Percentiles rank a stretch among this genome's conserved stretches.
These are phyloP conservation scores for Lottia scabra DNA, from an alignment of 2,888 invertebrate genomes.

Conservation along the genomic window DNA sequence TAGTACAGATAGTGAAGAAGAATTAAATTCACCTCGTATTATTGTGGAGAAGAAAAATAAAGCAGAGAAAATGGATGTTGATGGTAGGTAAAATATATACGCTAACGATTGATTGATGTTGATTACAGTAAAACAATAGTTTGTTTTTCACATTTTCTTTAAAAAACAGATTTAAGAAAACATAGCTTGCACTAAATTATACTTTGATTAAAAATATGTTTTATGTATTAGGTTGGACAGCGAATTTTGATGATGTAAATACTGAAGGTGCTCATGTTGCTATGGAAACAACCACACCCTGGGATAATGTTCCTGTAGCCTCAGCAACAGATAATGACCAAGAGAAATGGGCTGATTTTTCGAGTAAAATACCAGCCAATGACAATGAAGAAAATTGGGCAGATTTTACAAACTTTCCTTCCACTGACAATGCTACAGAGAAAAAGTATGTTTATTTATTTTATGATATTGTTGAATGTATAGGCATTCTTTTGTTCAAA, in stretches of 20 bases:
- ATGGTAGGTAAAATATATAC: conserved; percentile 50
- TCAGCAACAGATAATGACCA: conserved; percentile 30
- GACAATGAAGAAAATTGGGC: conserved; percentile 41
- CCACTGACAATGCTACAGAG: not conserved
- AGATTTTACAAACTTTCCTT: conserved; percentile 31
- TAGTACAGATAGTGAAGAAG: conserved; percentile 68
- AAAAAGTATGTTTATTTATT: conserved; percentile 3
- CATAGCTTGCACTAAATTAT: too few relatives aligned
- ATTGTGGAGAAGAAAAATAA: conserved; percentile 49
- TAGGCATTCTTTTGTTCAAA: too few relatives aligned
- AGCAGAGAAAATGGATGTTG: conserved; percentile 64
- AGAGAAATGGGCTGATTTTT: conserved; percentile 62
- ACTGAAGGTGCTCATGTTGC: conserved; percentile 61
- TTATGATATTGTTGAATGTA: too few relatives aligned
- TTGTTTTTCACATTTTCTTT: not conserved
- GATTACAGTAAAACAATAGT: too few relatives aligned
- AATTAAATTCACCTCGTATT: conserved; percentile 62
- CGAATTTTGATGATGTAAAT: conserved; percentile 56
- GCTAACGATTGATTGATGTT: not conserved
- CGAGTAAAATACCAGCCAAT: conserved; percentile 31
- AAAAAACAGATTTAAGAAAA: not conserved
- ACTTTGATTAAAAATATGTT: too few relatives aligned
- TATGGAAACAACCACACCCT: conserved; percentile 67
- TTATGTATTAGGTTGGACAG: conserved; percentile 41
- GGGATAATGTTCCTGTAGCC: conserved; percentile 52